phyloP scores from a whole-genome alignment of 2,113 vertebrate genomes.

The Pyxicephalus adspersus region DNA sequence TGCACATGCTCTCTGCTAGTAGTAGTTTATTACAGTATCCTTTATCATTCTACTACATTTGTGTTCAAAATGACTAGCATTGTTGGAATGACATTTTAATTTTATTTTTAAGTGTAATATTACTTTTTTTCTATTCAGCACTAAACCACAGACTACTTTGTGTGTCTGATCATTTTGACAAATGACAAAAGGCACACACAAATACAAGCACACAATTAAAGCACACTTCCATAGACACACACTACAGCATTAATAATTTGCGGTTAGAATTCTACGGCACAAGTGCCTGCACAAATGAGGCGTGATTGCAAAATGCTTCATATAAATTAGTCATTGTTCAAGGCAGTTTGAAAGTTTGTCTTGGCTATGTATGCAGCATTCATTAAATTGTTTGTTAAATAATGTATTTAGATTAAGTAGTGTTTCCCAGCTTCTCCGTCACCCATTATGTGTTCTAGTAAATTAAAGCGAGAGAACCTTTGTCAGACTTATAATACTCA shows the following conservation, averaged over 20 bases:
- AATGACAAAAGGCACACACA: neutral
- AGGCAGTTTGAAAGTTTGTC: conserved; percentile 55
- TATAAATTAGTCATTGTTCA: conserved; percentile 56
- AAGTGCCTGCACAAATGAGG: conserved; percentile 53
- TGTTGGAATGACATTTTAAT: too few relatives aligned
- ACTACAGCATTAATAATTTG: conserved; percentile 45
- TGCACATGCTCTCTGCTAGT: too few relatives aligned
- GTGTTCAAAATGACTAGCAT: too few relatives aligned
- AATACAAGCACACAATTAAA: neutral
- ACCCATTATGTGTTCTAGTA: conserved; percentile 76
- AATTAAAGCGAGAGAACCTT: conserved; percentile 79
- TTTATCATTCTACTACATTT: too few relatives aligned
- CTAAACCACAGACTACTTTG: too few relatives aligned
- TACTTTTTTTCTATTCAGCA: too few relatives aligned
- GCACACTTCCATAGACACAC: neutral
- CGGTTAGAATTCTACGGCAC: conserved; percentile 15
- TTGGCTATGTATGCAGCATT: conserved; percentile 63
- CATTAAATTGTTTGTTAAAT: conserved; percentile 76
- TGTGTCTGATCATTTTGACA: too few relatives aligned
- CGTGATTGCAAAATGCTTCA: conserved; percentile 47
- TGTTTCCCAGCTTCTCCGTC: conserved; percentile 68
- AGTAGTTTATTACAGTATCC: too few relatives aligned
- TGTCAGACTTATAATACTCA: conserved; percentile 76
- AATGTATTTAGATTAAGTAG: conserved; percentile 66
- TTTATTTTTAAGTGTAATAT: too few relatives aligned